Percentiles rank a stretch among this genome's conserved stretches.
phyloP scores from a whole-genome alignment of 2,113 vertebrate species.

The Cathartes aura region DNA sequence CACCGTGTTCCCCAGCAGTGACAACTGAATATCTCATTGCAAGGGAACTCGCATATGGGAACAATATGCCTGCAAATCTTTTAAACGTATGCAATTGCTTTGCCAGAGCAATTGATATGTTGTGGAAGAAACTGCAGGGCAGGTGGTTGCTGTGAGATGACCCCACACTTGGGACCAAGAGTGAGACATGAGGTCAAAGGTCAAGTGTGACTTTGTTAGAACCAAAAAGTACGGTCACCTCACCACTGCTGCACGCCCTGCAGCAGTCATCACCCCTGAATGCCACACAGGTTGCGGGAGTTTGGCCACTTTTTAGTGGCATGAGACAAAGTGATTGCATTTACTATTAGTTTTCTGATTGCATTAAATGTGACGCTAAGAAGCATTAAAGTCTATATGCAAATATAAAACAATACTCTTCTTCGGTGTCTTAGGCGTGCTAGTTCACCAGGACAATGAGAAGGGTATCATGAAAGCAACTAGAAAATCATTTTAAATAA shows the following conservation, averaged over 20 bases:
- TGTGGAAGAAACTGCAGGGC: slow-evolving; percentile 61
- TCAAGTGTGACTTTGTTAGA: slow-evolving; percentile 72
- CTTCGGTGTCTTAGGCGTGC: accelerated
- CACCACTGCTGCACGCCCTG: slow-evolving; percentile 2
- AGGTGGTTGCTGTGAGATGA: slow-evolving; percentile 74
- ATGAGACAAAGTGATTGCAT: not conserved
- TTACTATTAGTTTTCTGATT: not conserved
- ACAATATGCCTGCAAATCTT: slow-evolving; percentile 64
- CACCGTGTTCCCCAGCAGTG: slow-evolving; percentile 38
- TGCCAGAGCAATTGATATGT: slow-evolving; percentile 68
- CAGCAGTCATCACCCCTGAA: not conserved
- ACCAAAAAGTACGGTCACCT: slow-evolving; percentile 39
- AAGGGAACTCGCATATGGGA: slow-evolving; percentile 65
- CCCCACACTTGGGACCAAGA: slow-evolving; percentile 41
- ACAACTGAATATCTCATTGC: slow-evolving; percentile 63
- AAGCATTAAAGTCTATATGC: not conserved
- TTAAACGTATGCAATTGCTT: slow-evolving; percentile 61
- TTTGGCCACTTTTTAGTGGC: not conserved
- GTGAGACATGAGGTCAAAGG: slow-evolving; percentile 31
- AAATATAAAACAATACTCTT: not conserved
- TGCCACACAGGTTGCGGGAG: not conserved
- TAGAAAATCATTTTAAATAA: not conserved
- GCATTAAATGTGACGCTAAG: not conserved
- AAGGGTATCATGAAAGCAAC: not conserved
- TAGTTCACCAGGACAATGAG: not conserved